These are phyloP conservation scores for Latrodectus elegans DNA, from an alignment of 2,888 invertebrate genomes.

Conservation along the genomic window DNA sequence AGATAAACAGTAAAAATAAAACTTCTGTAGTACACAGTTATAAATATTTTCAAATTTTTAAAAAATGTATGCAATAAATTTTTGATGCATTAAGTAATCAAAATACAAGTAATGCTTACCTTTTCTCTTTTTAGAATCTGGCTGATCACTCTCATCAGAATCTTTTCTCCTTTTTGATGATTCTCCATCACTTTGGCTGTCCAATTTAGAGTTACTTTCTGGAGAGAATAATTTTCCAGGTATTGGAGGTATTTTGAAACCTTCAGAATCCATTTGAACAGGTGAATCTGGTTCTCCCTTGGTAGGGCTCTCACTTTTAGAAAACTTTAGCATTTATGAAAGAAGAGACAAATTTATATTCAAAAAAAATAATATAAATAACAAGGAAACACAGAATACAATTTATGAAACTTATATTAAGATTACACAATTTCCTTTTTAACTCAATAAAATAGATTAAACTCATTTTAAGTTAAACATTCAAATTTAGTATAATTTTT, in stretches of 20 bases:
- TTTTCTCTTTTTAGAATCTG: conserved; percentile 67
- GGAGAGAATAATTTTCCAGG: conserved; percentile 26
- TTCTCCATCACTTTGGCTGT: background rate
- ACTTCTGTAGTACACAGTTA: no score
- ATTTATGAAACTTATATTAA: no score
- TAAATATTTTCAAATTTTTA: no score
- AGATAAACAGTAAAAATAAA: no score
- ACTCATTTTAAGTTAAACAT: no score
- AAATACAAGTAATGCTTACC: conserved; percentile 3
- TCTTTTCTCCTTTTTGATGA: conserved; percentile 12
- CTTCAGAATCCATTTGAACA: conserved; percentile 68
- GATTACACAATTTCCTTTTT: no score
- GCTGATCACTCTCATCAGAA: conserved; percentile 9
- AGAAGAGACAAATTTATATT: background rate
- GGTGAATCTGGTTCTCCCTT: conserved; percentile 30
- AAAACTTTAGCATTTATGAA: background rate
- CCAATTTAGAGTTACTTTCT: conserved; percentile 1
- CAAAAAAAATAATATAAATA: background rate
- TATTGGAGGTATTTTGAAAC: conserved; percentile 70
- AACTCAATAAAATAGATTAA: no score
- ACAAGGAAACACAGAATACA: background rate
- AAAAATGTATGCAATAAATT: no score
- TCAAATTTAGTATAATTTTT: no score
- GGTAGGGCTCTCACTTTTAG: conserved; percentile 8
- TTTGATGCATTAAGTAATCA: no score